A percentile compares a stretch with the other conserved stretches of the same genome.
Conservation (phyloP, 1,140 invertebrate genomes). For the Tetragonula clypearis region DNA sequence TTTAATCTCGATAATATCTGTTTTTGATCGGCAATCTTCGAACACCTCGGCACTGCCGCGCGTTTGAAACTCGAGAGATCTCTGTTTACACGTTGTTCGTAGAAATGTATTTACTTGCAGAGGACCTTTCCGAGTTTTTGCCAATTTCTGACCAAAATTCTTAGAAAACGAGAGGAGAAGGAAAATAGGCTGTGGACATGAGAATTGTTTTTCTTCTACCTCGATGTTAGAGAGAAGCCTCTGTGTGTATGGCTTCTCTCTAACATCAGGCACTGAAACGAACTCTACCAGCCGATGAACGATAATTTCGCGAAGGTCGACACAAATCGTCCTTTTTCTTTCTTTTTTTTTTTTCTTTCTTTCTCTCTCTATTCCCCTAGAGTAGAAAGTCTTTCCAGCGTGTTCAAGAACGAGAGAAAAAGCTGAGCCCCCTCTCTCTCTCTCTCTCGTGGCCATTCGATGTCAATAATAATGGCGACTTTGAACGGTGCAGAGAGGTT, state of each 20-base stretch:
- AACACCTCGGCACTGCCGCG: too few relatives aligned
- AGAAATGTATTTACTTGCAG: neutral
- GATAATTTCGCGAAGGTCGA: neutral
- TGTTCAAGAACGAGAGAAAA: neutral
- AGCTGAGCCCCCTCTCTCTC: too few relatives aligned
- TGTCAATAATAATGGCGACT: slow-evolving; percentile 51
- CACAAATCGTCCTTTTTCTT: neutral
- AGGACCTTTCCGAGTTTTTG: neutral
- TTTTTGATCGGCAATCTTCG: too few relatives aligned
- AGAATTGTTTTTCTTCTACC: neutral
- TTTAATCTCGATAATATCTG: too few relatives aligned
- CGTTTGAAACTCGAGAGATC: too few relatives aligned
- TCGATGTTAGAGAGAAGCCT: neutral
- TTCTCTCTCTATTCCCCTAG: neutral
- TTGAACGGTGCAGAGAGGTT: slow-evolving; percentile 31
- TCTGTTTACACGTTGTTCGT: neutral
- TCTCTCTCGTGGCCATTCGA: slow-evolving; percentile 12
- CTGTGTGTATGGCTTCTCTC: neutral
- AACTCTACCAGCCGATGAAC: neutral
- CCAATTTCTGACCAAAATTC: neutral
- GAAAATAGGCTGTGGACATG: neutral
- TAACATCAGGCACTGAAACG: neutral
- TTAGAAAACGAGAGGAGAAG: neutral
- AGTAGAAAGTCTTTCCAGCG: slow-evolving; percentile 1
- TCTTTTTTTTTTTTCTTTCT: neutral